Conservation (phyloP, 2,113 vertebrate genomes). For the Gadus chalcogrammus region DNA sequence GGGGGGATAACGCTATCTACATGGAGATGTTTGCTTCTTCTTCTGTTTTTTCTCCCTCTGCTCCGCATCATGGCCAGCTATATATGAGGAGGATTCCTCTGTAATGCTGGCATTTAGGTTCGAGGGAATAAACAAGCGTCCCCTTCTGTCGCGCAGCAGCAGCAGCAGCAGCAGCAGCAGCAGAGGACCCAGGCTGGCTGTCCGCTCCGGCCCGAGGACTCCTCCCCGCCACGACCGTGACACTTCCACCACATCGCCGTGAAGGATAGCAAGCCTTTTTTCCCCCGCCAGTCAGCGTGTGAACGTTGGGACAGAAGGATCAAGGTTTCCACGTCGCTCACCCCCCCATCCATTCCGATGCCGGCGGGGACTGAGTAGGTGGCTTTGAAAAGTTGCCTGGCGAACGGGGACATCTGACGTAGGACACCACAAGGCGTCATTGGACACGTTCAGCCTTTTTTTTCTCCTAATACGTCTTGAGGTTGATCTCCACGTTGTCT, state of each 20-base stretch:
- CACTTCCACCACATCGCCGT: slow-evolving; percentile 49
- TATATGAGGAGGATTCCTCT: background rate
- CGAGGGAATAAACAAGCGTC: slow-evolving; percentile 48
- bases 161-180: slow-evolving; percentile 53
- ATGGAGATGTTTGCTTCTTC: slow-evolving; percentile 58
- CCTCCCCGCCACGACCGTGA: slow-evolving; percentile 63
- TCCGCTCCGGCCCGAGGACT: slow-evolving; percentile 53
- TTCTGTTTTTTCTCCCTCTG: slow-evolving; percentile 23
- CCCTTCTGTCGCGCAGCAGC: slow-evolving; percentile 49
- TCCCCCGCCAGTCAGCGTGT: background rate
- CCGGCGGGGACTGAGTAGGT: slow-evolving; percentile 28
- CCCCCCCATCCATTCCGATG: background rate
- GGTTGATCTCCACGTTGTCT: too few relatives aligned
- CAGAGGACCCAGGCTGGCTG: slow-evolving; percentile 25
- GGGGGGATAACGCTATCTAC: slow-evolving; percentile 21
- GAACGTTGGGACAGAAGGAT: slow-evolving; percentile 31
- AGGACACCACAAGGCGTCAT: slow-evolving; percentile 53
- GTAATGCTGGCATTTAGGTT: slow-evolving; percentile 57
- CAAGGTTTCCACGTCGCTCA: slow-evolving; percentile 5
- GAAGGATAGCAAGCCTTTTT: slow-evolving; percentile 40
- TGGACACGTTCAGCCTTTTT: slow-evolving; percentile 41
- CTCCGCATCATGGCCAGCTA: background rate
- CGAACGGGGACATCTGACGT: slow-evolving; percentile 68
- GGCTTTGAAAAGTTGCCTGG: slow-evolving; percentile 69
- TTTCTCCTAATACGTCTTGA: too few relatives aligned